A percentile compares a stretch with the other conserved stretches of the same genome.
Evolutionary conservation across 2,888 invertebrate genomes (phyloP).

Genomic region (Hemicrepidius hirtus): DNA sequence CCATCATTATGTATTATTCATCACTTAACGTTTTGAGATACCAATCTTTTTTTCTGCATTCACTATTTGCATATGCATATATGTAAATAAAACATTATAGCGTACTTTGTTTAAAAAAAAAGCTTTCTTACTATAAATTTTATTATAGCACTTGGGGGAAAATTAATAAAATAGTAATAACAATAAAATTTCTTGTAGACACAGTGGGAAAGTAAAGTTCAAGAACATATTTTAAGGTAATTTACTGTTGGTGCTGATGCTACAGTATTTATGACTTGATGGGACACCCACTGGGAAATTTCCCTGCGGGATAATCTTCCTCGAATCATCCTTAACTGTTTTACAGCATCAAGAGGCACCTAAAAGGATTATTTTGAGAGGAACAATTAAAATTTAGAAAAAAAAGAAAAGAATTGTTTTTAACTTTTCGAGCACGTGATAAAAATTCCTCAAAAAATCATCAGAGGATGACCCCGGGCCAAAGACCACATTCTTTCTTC

Average conservation of each 20-base stretch:
- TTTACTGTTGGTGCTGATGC: neutral
- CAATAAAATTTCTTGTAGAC: neutral
- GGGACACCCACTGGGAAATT: neutral
- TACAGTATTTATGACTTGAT: neutral
- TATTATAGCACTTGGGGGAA: too few species aligned
- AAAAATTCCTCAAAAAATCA: neutral
- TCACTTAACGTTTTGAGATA: neutral
- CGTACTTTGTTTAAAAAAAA: too few species aligned
- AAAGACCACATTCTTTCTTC: constrained; percentile 33
- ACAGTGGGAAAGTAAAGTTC: neutral
- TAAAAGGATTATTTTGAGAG: too few species aligned
- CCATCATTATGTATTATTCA: neutral
- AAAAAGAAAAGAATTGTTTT: too few species aligned
- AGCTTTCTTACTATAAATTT: too few species aligned
- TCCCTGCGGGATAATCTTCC: neutral
- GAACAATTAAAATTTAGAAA: too few species aligned
- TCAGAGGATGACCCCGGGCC: constrained; percentile 1
- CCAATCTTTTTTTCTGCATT: neutral
- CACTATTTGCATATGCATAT: neutral
- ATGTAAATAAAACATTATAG: neutral
- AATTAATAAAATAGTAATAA: neutral
- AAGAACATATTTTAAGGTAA: neutral
- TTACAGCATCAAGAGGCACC: neutral
- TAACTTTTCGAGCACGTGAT: neutral
- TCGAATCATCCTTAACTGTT: too few species aligned